Conservation (phyloP, 2,888 invertebrate species). For the Trichacis sp. region DNA sequence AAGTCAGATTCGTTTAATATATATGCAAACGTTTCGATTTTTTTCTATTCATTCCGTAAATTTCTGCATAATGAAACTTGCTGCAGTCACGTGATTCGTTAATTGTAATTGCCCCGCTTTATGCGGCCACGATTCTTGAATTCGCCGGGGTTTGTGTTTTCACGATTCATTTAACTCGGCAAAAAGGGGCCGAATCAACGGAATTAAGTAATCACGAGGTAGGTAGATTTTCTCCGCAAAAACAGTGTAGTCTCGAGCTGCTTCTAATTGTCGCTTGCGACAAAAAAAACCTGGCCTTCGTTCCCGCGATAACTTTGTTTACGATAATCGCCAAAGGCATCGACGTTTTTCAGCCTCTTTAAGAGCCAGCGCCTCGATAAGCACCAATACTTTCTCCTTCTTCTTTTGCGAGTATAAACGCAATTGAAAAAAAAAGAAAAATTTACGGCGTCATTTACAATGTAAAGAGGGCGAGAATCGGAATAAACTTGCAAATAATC, state of each 20-base stretch:
- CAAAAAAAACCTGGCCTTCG: conserved; percentile 10
- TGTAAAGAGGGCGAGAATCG: no score
- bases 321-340: neutral
- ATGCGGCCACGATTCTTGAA: neutral
- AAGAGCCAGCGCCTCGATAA: neutral
- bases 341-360: neutral
- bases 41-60: no score
- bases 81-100: neutral
- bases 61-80: neutral
- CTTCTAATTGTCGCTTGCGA: conserved; percentile 18
- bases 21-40: no score
- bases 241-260: neutral
- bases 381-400: neutral
- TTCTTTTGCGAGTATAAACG: no score
- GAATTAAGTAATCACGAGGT: conserved; percentile 22
- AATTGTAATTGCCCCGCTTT: conserved; percentile 2
- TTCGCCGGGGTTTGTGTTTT: conserved; percentile 7
- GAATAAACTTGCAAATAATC: neutral
- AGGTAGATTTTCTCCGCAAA: conserved; percentile 12
- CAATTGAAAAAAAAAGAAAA: no score
- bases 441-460: no score
- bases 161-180: conserved; percentile 13
- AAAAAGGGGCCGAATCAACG: conserved; percentile 8
- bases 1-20: no score
- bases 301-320: neutral